Evolutionary conservation across 2,113 vertebrate genomes (phyloP).

Genomic region (Empidonax traillii): DNA sequence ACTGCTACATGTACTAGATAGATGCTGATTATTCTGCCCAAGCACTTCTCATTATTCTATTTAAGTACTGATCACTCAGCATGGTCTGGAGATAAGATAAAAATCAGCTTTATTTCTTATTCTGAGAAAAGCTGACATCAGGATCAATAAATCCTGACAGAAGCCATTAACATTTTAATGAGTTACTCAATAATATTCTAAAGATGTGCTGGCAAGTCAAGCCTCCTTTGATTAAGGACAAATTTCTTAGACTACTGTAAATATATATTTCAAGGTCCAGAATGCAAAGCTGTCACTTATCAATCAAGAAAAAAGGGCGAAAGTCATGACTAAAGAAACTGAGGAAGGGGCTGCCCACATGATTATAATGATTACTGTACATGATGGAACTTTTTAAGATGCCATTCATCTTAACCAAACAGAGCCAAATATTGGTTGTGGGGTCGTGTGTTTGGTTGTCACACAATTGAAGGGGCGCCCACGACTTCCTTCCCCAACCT

Average conservation of each 20-base stretch:
- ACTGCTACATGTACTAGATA: not conserved
- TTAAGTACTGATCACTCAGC: slow-evolving; percentile 48
- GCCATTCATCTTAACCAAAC: not conserved
- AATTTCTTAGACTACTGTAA: slow-evolving; percentile 69
- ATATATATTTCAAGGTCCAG: slow-evolving; percentile 57
- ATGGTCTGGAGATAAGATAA: slow-evolving; percentile 33
- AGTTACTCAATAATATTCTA: slow-evolving; percentile 73
- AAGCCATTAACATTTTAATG: slow-evolving; percentile 80
- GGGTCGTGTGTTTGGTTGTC: not conserved
- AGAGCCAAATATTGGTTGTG: not conserved
- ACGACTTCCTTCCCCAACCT: accelerated
- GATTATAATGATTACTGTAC: slow-evolving; percentile 19
- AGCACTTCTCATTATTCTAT: slow-evolving; percentile 58
- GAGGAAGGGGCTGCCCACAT: slow-evolving; percentile 26
- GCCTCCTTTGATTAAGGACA: slow-evolving; percentile 71
- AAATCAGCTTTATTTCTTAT: slow-evolving; percentile 73
- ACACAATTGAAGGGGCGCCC: not conserved
- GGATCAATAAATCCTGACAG: slow-evolving; percentile 79
- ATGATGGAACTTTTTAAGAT: slow-evolving; percentile 45
- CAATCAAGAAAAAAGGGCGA: slow-evolving; percentile 44
- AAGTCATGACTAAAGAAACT: slow-evolving; percentile 65
- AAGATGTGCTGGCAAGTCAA: slow-evolving; percentile 65
- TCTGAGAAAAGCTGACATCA: slow-evolving; percentile 71
- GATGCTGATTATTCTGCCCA: slow-evolving; percentile 48
- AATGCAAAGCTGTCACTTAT: slow-evolving; percentile 58